Conservation (phyloP, 2,888 invertebrate genomes). For the Priocnemis perturbator region DNA sequence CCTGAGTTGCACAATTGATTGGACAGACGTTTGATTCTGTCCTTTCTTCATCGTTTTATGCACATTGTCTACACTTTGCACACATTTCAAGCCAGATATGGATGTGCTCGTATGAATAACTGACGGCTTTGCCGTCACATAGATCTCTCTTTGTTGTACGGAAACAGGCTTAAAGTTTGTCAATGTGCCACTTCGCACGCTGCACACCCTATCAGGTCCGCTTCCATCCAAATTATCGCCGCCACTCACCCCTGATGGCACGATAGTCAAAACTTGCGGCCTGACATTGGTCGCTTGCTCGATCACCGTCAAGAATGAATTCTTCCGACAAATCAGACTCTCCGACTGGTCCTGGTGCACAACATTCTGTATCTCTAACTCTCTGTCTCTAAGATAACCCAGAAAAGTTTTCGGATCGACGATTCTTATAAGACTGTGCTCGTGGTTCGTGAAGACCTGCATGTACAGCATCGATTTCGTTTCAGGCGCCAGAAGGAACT, state of each 20-base stretch:
- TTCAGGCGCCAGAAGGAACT: slow-evolving; percentile 18
- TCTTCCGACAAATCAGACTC: neutral
- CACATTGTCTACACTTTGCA: too few relatives aligned
- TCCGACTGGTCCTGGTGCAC: neutral
- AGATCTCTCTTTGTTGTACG: slow-evolving; percentile 57
- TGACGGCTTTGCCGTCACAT: slow-evolving; percentile 62
- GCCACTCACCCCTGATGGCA: slow-evolving; percentile 48
- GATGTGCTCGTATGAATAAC: slow-evolving; percentile 63
- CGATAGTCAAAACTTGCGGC: slow-evolving; percentile 49
- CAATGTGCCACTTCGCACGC: slow-evolving; percentile 21
- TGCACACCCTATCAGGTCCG: slow-evolving; percentile 1
- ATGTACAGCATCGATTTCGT: slow-evolving; percentile 57
- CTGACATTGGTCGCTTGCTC: slow-evolving; percentile 21
- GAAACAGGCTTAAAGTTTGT: slow-evolving; percentile 41
- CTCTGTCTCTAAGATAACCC: slow-evolving; percentile 50
- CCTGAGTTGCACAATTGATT: neutral
- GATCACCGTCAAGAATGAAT: neutral
- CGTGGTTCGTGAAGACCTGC: slow-evolving; percentile 56
- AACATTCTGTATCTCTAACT: slow-evolving; percentile 35
- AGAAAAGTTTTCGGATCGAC: slow-evolving; percentile 57
- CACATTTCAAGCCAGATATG: slow-evolving; percentile 51
- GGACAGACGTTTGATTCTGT: too few relatives aligned
- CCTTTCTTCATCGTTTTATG: too few relatives aligned
- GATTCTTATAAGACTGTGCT: slow-evolving; percentile 49
- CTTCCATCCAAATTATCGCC: slow-evolving; percentile 25